A percentile compares a stretch with the other conserved stretches of the same genome.
phyloP scores from a whole-genome alignment of 2,113 vertebrate genomes.

The Plotosus lineatus region DNA sequence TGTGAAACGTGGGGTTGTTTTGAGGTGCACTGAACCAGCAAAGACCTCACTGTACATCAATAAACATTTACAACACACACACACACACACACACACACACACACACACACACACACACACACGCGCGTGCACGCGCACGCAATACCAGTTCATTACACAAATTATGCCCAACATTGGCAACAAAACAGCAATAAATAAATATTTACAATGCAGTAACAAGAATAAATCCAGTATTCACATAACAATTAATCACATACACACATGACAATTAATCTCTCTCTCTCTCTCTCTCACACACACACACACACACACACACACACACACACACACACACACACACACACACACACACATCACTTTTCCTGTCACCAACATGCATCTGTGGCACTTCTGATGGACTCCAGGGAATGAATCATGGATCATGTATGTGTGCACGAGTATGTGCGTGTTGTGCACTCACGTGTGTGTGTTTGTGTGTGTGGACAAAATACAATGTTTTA shows the following conservation, averaged over 20 bases:
- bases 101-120: conserved; percentile 28
- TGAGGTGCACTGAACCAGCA: conserved; percentile 21
- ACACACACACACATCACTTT: background rate
- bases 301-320: conserved; percentile 13
- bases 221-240: conserved; percentile 1
- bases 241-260: background rate
- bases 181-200: conserved; percentile 18
- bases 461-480: conserved; percentile 1
- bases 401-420: background rate
- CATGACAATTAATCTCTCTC: no score
- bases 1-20: conserved; percentile 21
- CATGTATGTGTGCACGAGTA: background rate
- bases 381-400: conserved; percentile 1
- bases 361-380: background rate
- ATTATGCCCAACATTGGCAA: conserved; percentile 3
- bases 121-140: conserved; percentile 15
- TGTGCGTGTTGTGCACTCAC: background rate
- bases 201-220: conserved; percentile 11
- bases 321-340: background rate
- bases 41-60: conserved; percentile 32
- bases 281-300: no score
- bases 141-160: conserved; percentile 17
- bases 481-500: background rate
- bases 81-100: conserved; percentile 27
- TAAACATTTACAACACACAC: conserved; percentile 10